Evolutionary conservation across 1,140 invertebrate species (phyloP).

Genomic region (Subanguina moxae): DNA sequence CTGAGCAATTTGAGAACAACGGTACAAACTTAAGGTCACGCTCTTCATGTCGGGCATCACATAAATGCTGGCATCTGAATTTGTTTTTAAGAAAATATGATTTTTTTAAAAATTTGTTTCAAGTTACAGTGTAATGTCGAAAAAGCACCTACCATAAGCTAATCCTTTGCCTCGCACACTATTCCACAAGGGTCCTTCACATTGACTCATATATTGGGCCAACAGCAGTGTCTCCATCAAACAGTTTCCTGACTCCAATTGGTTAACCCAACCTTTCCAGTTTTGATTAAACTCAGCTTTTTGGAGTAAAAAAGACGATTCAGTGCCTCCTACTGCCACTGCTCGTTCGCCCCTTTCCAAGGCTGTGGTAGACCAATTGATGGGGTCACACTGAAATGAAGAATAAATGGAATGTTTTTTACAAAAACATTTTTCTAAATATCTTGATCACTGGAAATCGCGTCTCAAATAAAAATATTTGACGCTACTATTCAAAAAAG

Average conservation of each 20-base stretch:
- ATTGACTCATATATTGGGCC: constrained; percentile 78
- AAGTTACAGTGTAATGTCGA: too few species aligned
- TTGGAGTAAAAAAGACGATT: constrained; percentile 74
- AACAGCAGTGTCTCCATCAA: constrained; percentile 18
- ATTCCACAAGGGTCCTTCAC: constrained; percentile 83
- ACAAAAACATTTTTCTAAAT: too few species aligned
- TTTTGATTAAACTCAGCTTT: constrained; percentile 62
- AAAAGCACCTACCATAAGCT: constrained; percentile 69
- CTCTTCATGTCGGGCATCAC: constrained; percentile 67
- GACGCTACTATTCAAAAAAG: too few species aligned
- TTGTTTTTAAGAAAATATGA: background rate
- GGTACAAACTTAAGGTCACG: constrained; percentile 70
- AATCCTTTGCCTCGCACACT: constrained; percentile 77
- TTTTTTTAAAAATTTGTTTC: too few species aligned
- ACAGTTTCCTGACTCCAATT: background rate
- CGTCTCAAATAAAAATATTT: too few species aligned
- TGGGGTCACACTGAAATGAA: constrained; percentile 10
- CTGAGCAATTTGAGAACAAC: constrained; percentile 71
- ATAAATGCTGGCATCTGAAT: constrained; percentile 15
- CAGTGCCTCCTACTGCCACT: constrained; percentile 76
- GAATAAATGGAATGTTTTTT: too few species aligned
- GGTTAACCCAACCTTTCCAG: constrained; percentile 63
- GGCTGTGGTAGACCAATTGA: background rate
- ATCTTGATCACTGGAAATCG: too few species aligned
- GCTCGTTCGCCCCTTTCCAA: constrained; percentile 58